Conservation (phyloP, 2,113 vertebrate species). For the Geococcyx californianus region DNA sequence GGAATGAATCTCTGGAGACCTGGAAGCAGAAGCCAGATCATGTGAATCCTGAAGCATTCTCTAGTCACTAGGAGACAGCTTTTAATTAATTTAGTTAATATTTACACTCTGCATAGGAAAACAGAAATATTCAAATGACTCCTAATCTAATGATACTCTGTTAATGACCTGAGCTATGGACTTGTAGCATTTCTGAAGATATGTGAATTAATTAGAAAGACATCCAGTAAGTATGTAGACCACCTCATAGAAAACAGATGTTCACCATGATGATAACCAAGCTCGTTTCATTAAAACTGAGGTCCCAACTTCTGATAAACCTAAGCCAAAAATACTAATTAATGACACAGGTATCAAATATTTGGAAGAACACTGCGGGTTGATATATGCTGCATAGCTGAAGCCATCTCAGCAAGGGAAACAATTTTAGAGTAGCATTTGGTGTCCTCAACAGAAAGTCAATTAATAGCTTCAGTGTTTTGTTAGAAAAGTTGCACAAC, state of each 20-base stretch:
- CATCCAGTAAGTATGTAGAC: background rate
- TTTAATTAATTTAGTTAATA: slow-evolving; percentile 29
- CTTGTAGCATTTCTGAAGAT: background rate
- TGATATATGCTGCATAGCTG: background rate
- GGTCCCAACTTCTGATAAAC: background rate
- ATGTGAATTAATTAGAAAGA: background rate
- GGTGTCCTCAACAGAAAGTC: background rate
- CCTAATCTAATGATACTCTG: background rate
- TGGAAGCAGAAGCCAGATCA: background rate
- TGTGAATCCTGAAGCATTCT: background rate
- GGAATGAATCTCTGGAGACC: background rate
- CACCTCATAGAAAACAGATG: background rate
- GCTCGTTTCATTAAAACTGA: background rate
- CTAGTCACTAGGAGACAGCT: background rate
- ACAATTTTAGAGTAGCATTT: background rate
- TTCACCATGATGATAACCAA: background rate
- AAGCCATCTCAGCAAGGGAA: background rate
- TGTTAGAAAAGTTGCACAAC: background rate
- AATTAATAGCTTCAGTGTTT: background rate
- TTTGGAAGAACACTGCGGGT: background rate
- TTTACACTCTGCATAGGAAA: slow-evolving; percentile 13
- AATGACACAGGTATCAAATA: background rate
- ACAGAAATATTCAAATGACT: slow-evolving; percentile 9
- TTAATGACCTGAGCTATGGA: slow-evolving; percentile 16
- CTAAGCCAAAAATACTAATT: background rate